A percentile compares a stretch with the other conserved stretches of the same genome.
Conservation (phyloP, 1,140 invertebrate species). For the Aphidius ervi region DNA sequence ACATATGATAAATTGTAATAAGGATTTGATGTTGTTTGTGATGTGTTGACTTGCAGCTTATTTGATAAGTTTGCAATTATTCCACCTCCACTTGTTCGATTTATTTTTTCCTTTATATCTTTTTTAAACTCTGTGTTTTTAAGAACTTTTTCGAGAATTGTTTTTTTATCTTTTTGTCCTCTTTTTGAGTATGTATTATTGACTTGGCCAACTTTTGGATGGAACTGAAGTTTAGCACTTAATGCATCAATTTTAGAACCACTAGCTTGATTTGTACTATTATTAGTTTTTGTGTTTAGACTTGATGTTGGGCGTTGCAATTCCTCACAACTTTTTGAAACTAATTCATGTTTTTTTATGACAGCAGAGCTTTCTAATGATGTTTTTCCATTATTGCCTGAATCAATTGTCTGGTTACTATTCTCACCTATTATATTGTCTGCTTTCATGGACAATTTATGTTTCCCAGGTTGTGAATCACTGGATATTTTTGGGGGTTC, state of each 20-base stretch:
- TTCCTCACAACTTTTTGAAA: neutral
- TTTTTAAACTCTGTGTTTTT: slow-evolving; percentile 30
- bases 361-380: neutral
- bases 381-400: neutral
- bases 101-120: slow-evolving; percentile 2
- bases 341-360: neutral
- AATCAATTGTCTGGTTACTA: neutral
- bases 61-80: neutral
- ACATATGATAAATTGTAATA: slow-evolving; percentile 2
- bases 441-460: too few species aligned
- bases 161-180: slow-evolving; percentile 36
- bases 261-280: slow-evolving; percentile 18
- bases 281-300: slow-evolving; percentile 10
- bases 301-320: too few species aligned
- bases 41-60: neutral
- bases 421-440: too few species aligned
- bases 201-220: slow-evolving; percentile 46
- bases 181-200: slow-evolving; percentile 48
- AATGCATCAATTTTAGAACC: slow-evolving; percentile 50
- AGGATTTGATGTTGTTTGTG: neutral
- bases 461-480: neutral
- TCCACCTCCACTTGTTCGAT: neutral
- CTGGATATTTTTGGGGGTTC: neutral
- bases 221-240: slow-evolving; percentile 48
- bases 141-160: slow-evolving; percentile 25